phyloP scores from a whole-genome alignment of 2,797 vertebrate species.

The Clamator glandarius region DNA sequence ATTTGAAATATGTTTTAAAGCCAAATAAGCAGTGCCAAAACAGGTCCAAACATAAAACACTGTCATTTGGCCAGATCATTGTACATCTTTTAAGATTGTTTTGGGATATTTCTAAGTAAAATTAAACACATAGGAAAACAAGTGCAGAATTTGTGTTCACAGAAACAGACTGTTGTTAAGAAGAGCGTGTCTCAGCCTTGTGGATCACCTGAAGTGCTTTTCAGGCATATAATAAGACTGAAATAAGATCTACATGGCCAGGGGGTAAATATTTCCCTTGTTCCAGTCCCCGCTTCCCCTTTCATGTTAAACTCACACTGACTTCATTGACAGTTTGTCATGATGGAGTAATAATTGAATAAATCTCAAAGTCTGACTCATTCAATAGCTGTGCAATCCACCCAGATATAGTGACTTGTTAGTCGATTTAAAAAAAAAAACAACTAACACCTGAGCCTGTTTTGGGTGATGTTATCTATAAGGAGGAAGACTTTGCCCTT shows the following conservation, averaged over 20 bases:
- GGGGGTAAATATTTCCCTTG: background rate
- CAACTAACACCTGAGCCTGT: background rate
- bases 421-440: background rate
- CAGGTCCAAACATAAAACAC: background rate
- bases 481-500: conserved; percentile 1
- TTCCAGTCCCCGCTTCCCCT: background rate
- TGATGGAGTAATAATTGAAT: background rate
- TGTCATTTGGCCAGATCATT: background rate
- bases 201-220: background rate
- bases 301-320: background rate
- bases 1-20: background rate
- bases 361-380: conserved; percentile 29
- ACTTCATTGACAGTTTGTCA: conserved; percentile 1
- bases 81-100: background rate
- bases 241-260: background rate
- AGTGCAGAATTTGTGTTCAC: background rate
- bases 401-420: background rate
- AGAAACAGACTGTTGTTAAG: background rate
- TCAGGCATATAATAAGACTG: background rate
- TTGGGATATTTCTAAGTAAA: background rate
- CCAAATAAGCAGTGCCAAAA: background rate
- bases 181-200: background rate
- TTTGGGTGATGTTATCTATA: conserved; percentile 3
- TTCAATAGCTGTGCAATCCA: background rate
- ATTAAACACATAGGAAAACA: background rate